Evolutionary conservation across 2,797 vertebrate genomes (phyloP).

Genomic region (Bradypodion pumilum): DNA sequence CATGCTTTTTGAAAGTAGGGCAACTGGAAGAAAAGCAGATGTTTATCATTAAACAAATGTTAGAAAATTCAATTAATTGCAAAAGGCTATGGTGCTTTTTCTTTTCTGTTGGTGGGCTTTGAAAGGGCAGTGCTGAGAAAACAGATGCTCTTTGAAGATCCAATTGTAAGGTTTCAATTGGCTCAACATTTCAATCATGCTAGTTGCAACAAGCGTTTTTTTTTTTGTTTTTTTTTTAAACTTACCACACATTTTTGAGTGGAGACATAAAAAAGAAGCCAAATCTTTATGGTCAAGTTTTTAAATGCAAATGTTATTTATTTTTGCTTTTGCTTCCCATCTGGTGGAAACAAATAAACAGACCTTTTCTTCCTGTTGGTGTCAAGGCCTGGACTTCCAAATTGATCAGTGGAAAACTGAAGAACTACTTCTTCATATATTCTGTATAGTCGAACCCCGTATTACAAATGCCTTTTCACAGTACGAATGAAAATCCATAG

Average conservation of each 20-base stretch:
- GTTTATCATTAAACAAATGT: not conserved
- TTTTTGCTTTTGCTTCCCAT: too few relatives aligned
- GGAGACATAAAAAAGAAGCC: not conserved
- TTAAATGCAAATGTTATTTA: not conserved
- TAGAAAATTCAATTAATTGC: not conserved
- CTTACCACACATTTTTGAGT: not conserved
- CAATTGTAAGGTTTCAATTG: not conserved
- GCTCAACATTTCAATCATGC: not conserved
- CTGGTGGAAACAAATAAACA: too few relatives aligned
- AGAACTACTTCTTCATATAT: too few relatives aligned
- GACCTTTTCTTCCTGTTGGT: too few relatives aligned
- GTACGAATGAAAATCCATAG: too few relatives aligned
- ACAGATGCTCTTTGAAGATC: not conserved
- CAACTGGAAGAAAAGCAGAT: not conserved
- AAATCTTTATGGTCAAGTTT: not conserved
- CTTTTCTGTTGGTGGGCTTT: not conserved
- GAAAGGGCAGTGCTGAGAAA: not conserved
- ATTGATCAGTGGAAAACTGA: too few relatives aligned
- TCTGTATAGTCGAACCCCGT: too few relatives aligned
- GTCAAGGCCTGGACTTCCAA: too few relatives aligned
- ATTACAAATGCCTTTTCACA: too few relatives aligned
- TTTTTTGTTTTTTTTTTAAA: not conserved
- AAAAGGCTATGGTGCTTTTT: not conserved
- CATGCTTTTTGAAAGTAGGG: not conserved
- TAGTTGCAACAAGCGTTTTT: not conserved